Base-by-base conservation (phyloP, 2,888 invertebrate genomes). In the Aphodius sticticus region DNA sequence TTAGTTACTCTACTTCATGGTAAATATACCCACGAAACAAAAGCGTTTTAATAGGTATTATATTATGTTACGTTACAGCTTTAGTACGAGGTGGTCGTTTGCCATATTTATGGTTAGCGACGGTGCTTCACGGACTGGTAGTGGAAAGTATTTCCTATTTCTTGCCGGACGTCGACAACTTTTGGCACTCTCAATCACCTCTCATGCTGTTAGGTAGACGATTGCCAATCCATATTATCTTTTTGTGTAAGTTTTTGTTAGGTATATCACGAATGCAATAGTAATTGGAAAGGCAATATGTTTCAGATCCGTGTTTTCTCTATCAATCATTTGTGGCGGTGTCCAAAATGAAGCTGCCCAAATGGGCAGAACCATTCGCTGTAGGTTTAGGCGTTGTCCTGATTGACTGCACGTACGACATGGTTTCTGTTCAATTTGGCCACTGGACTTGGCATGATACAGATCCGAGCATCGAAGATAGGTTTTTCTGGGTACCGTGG, bases 391-490 rank as follows among this genome's bases (percentile, higher is more conserved):
- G 92, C 6, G 93, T 93, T 0, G 93, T 96, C 0, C 89, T 96
- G 74, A 91, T 96, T 69, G 96, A 96, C 86, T 90, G 96, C 75
- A 95, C 96, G 0, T 96, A 95, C 86, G 96, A 96, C 86, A 95
- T 96, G 77, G 93, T 95, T 80, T 93, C 94, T 0, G 93, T 95
- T 12, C 95, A 95, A 87, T 93, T 94, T 86, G 89, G 95, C 15
- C 96, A 95, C 89, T 96, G 96, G 96, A 94, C 94, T 0, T 96
- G 96, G 96, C 96, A 96, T 84, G 94, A 94, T 85, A 94, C 94
- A 0, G 94, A 94, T 87, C 93, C 94, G 5, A 94, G 93, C 84
- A 91, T 94, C 88, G 90, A 87, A 82, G 95, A 96, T 86, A 91
- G 95, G 70, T 93, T 94, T 87, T 96, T 95, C 88, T 95, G 94